Evolutionary conservation across 2,888 invertebrate genomes (phyloP).

Genomic region (Campoletis raptor): DNA sequence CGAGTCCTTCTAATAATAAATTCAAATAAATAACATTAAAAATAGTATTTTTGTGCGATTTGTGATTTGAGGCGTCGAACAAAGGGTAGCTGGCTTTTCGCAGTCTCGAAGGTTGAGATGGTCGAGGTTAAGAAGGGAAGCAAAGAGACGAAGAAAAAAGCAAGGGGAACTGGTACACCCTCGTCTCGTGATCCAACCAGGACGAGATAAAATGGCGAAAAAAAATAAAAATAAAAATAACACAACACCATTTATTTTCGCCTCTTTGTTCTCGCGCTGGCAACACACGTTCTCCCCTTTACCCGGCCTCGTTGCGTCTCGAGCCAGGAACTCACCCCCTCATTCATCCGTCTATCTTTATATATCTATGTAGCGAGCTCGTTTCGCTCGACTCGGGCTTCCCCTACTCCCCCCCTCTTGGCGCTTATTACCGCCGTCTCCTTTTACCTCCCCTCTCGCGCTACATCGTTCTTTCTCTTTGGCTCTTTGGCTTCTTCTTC

Average conservation of each 20-base stretch:
- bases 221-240: conserved; percentile 38
- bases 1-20: background rate
- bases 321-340: conserved; percentile 58
- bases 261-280: conserved; percentile 79
- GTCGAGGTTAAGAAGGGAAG: conserved; percentile 12
- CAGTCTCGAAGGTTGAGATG: background rate
- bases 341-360: background rate
- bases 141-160: background rate
- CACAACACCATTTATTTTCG: conserved; percentile 76
- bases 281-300: conserved; percentile 65
- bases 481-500: too few species aligned
- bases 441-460: conserved; percentile 7
- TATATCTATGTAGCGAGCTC: conserved; percentile 33
- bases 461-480: conserved; percentile 50
- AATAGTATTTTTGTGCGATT: background rate
- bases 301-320: conserved; percentile 41
- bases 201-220: conserved; percentile 55
- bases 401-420: conserved; percentile 11
- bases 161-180: conserved; percentile 42
- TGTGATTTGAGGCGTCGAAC: background rate
- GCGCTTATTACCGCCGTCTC: conserved; percentile 54
- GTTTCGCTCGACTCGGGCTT: conserved; percentile 56
- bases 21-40: background rate
- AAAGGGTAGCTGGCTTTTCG: conserved; percentile 26
- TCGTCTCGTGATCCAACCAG: conserved; percentile 58